Conservation (phyloP, 2,888 invertebrate species). For the Ophion ellenae region DNA sequence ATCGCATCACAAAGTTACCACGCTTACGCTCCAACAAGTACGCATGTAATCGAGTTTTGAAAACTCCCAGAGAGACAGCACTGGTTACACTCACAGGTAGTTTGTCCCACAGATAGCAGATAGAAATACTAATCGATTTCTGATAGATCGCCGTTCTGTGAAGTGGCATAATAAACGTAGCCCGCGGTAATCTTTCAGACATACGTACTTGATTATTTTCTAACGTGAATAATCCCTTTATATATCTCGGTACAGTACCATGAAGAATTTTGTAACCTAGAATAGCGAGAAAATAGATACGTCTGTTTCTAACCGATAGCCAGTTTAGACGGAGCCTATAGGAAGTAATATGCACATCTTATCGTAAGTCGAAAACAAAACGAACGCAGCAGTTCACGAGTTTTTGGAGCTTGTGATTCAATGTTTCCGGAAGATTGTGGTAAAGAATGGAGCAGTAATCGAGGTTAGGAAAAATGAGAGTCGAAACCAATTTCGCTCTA, state of each 20-base stretch:
- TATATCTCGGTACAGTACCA: background rate
- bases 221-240: background rate
- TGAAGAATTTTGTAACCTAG: background rate
- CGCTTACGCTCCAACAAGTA: background rate
- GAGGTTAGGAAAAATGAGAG: background rate
- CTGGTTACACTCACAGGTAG: too few relatives aligned
- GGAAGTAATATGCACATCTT: conserved; percentile 32
- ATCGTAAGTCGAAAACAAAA: background rate
- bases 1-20: too few relatives aligned
- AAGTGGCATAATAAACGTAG: background rate
- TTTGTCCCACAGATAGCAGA: too few relatives aligned
- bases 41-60: background rate
- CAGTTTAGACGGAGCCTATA: conserved; percentile 26
- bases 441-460: conserved; percentile 18
- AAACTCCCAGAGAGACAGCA: too few relatives aligned
- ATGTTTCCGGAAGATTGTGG: background rate
- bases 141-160: background rate
- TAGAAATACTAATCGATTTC: background rate
- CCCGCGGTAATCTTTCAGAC: background rate
- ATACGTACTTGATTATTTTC: background rate
- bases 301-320: conserved; percentile 23
- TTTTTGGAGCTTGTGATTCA: background rate
- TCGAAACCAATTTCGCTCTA: background rate
- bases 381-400: background rate
- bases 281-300: background rate